phyloP scores from a whole-genome alignment of 2,797 vertebrate genomes.

The Decapterus maruadsi region DNA sequence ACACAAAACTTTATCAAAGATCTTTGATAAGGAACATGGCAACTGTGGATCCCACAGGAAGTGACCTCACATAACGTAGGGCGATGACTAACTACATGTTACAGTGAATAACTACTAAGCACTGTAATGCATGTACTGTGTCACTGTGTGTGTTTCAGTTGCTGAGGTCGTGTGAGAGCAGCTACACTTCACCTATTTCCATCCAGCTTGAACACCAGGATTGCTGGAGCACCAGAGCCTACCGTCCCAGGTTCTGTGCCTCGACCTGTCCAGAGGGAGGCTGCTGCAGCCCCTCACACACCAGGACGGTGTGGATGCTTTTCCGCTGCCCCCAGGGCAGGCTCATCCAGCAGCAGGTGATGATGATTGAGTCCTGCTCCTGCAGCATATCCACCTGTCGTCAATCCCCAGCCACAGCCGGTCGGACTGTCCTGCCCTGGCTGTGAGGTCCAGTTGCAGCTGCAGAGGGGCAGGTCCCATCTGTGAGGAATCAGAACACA shows the following conservation, averaged over 20 bases:
- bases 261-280: slow-evolving; percentile 32
- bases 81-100: not conserved
- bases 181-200: slow-evolving; percentile 37
- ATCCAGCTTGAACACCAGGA: slow-evolving; percentile 60
- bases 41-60: not conserved
- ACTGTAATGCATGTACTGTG: not conserved
- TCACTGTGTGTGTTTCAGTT: slow-evolving; percentile 43
- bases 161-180: slow-evolving; percentile 34
- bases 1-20: not conserved
- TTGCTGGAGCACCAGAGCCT: slow-evolving; percentile 58
- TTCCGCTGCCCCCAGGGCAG: slow-evolving; percentile 51
- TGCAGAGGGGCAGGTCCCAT: slow-evolving; percentile 27
- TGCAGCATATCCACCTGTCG: slow-evolving; percentile 54
- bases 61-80: not conserved
- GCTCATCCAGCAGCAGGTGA: slow-evolving; percentile 49
- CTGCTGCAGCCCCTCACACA: slow-evolving; percentile 60
- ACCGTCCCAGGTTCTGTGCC: slow-evolving; percentile 43
- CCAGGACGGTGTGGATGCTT: slow-evolving; percentile 35
- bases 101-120: not conserved
- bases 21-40: not conserved
- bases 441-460: not conserved
- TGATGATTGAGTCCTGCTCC: slow-evolving; percentile 65
- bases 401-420: not conserved
- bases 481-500: not conserved
- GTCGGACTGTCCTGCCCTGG: slow-evolving; percentile 22